Base-by-base conservation (phyloP, 2,888 invertebrate genomes). In the Andrena chrysosceles region DNA sequence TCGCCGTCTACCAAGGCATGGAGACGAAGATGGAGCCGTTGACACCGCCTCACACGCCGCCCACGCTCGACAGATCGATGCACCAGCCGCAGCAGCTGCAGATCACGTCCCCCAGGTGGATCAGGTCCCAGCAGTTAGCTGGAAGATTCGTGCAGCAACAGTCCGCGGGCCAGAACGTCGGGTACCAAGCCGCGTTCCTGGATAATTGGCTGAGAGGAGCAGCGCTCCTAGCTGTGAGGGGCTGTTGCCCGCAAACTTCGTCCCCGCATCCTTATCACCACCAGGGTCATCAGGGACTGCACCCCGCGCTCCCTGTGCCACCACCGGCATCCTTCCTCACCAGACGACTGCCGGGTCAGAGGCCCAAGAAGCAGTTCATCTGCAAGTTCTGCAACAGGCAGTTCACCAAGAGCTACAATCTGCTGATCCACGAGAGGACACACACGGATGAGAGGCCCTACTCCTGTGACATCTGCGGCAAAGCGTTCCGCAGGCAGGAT, bases 401-500 rank as follows among this genome's bases (percentile, higher is more conserved):
- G 93, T 99, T 99, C 94, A 99, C 99, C 84, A 99, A 99, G 95
- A 98, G 98, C 35, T 99, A 99, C 95, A 99, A 99, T 94, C 95
- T 99, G 91, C 95, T 99, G 89, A 99, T 99, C 90, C 99, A 99
- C 95, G 99, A 99, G 93, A 95, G 99, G 91, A 99, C 99, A 2
- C 99, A 99, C 94, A 99, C 99, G 2, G 99, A 99, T 93, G 99
- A 99, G 94, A 95, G 99, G 81, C 99, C 99, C 0, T 99, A 99
- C 94, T 98, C 98, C 56, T 99, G 99, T 95, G 99, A 99, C 94
- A 98, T 99, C 91, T 99, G 99, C 94, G 98, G 98, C 81, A 99
- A 99, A 94, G 98, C 99, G 4, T 99, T 99, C 95, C 95, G 99
- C 89, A 95, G 99, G 93, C 99, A 99, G 94, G 99, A 99, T 94